Base-by-base conservation (phyloP, 2,797 vertebrate species). In the Adrianichthys oophorus region DNA sequence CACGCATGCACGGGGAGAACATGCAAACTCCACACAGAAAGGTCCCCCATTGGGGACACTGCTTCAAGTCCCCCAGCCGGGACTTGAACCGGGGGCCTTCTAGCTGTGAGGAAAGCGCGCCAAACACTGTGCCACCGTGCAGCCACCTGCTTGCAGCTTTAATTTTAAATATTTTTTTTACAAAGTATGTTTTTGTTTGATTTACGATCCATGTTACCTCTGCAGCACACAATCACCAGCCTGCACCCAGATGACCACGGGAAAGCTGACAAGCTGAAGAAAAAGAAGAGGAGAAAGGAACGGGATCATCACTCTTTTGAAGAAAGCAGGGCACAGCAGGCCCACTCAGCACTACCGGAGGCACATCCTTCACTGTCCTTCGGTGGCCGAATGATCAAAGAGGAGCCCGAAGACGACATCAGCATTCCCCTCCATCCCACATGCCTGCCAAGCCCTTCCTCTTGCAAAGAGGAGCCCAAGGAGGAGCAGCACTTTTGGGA, bases 211-310 rank as follows among this genome's bases (percentile, higher is more conserved):
- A n/a, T 52, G 41, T 21, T 23, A 41, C 6, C 19, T 57, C 43
- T 29, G 15, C 70, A 91, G 90, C 86, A 80, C 74, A 70, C 94
- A 46, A 90, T 94, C 1, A 15, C 85, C 3, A 84, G 74, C 61
- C 90, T 94, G 72, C 87, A 95, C 60, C 86, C 93, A 0, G 95
- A 98, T 19, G 94, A 96, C 44, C 78, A 92, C 67, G 94, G 95
- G 83, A 98, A 98, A 76, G 85, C 91, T 0, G 95, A 98, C 60
- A 98, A 96, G 74, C 90, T 95, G 78, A 93, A 95, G 89, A 97
- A 93, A 88, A 98, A 87, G 69, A 97, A 93, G 70, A 94, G 92
- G 85, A 90, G 94, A 82, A 94, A 93, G 94, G 93, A 91, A 18
- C 90, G 91, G 75, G 94, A 92, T 53, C 75, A 79, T 0, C 91